Conservation (phyloP, 1,140 invertebrate species). For the Antheraea pernyi region DNA sequence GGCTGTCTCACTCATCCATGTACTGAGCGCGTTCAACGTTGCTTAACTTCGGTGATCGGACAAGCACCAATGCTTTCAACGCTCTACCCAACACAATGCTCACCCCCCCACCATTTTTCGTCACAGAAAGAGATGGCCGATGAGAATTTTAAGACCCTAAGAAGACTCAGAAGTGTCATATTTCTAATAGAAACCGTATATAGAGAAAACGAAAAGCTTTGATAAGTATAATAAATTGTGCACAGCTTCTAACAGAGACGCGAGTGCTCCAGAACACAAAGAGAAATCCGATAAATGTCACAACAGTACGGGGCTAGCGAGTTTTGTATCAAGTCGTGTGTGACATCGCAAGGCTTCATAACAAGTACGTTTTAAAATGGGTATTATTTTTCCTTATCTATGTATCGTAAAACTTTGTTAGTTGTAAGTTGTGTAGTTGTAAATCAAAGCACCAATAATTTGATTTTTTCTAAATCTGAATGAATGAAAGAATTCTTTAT, state of each 20-base stretch:
- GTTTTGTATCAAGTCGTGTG: not conserved
- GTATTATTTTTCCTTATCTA: too few relatives aligned
- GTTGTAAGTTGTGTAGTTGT: too few relatives aligned
- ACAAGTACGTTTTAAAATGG: too few relatives aligned
- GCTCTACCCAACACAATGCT: too few relatives aligned
- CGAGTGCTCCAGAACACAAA: not conserved
- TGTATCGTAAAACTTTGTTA: too few relatives aligned
- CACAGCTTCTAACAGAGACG: not conserved
- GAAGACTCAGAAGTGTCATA: not conserved
- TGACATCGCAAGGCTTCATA: not conserved
- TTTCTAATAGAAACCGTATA: not conserved
- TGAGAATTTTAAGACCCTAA: too few relatives aligned
- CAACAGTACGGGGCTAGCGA: not conserved
- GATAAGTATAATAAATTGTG: not conserved
- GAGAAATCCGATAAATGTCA: slow-evolving; percentile 2
- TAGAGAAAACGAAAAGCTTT: not conserved
- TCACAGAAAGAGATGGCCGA: too few relatives aligned
- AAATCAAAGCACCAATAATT: too few relatives aligned
- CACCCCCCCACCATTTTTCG: too few relatives aligned
- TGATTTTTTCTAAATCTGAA: too few relatives aligned
- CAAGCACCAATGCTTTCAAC: not conserved
- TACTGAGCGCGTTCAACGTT: slow-evolving; percentile 34
- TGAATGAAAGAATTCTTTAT: too few relatives aligned
- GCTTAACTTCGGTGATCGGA: slow-evolving; percentile 54
- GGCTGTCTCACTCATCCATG: slow-evolving; percentile 21